phyloP scores from a whole-genome alignment of 2,888 invertebrate species.

The Cecidostiba fungosa region DNA sequence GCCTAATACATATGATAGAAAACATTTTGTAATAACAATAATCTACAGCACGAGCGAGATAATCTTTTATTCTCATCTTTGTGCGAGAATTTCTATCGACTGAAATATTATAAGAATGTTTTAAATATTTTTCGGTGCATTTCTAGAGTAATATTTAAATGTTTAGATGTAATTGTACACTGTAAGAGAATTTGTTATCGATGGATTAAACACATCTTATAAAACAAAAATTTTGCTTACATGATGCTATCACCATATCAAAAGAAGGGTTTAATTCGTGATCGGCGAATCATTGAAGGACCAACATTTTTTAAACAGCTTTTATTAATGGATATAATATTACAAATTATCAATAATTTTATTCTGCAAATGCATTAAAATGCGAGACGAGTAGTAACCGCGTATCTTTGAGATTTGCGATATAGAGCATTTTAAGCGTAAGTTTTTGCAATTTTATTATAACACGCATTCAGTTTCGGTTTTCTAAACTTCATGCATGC shows the following conservation, averaged over 20 bases:
- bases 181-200: constrained; percentile 3
- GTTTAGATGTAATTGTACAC: background rate
- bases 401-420: constrained; percentile 29
- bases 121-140: constrained; percentile 20
- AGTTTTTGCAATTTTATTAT: constrained; percentile 41
- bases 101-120: constrained; percentile 21
- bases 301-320: constrained; percentile 48
- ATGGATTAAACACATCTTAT: constrained; percentile 11
- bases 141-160: constrained; percentile 5
- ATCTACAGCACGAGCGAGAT: background rate
- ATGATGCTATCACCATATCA: background rate
- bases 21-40: background rate
- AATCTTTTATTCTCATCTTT: background rate
- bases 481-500: constrained; percentile 30
- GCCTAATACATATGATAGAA: background rate
- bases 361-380: constrained; percentile 60
- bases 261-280: too few species aligned
- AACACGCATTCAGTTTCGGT: constrained; percentile 20
- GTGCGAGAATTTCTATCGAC: background rate
- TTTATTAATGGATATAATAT: constrained; percentile 61
- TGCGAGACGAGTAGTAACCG: constrained; percentile 51
- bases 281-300: too few species aligned
- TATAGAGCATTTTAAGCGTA: constrained; percentile 36
- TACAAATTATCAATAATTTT: constrained; percentile 60
- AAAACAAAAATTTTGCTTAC: background rate